Percentiles rank a stretch among this genome's conserved stretches.
Evolutionary conservation across 2,888 invertebrate genomes (phyloP).

Genomic region (Cremastobaeus sp.): DNA sequence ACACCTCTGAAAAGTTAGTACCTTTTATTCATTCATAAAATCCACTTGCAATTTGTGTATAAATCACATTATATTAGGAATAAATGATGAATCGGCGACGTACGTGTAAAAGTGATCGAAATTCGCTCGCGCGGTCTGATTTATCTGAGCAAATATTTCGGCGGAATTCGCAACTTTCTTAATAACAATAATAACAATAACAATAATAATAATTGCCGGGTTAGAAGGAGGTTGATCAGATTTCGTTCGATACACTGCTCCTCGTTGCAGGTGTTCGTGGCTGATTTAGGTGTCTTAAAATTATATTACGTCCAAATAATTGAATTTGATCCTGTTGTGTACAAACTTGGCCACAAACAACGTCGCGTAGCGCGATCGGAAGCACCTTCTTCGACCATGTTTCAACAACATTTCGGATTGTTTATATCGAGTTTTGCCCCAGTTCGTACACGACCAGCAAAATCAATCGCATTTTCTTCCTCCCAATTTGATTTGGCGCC

Average conservation of each 20-base stretch:
- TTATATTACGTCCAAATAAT: slow-evolving; percentile 29
- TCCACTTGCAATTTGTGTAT: slow-evolving; percentile 9
- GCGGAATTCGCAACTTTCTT: slow-evolving; percentile 18
- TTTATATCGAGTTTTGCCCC: slow-evolving; percentile 34
- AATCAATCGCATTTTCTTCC: slow-evolving; percentile 44
- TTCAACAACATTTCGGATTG: slow-evolving; percentile 38
- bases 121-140: slow-evolving; percentile 22
- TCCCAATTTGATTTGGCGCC: slow-evolving; percentile 29
- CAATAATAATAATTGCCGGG: slow-evolving; percentile 19
- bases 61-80: slow-evolving; percentile 23
- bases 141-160: slow-evolving; percentile 23
- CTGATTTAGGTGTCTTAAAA: slow-evolving; percentile 12
- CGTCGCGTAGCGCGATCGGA: slow-evolving; percentile 20
- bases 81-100: slow-evolving; percentile 20
- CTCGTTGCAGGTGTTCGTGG: neutral
- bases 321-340: slow-evolving; percentile 33
- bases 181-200: too few species aligned
- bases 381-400: slow-evolving; percentile 16
- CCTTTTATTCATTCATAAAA: slow-evolving; percentile 29
- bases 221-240: neutral
- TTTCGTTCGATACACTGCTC: neutral
- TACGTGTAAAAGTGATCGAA: slow-evolving; percentile 17
- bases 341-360: slow-evolving; percentile 37
- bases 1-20: slow-evolving; percentile 19
- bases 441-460: slow-evolving; percentile 25